These are phyloP conservation scores for Drosophila saltans DNA, from an alignment of 1,140 invertebrate species.

Conservation along the genomic window DNA sequence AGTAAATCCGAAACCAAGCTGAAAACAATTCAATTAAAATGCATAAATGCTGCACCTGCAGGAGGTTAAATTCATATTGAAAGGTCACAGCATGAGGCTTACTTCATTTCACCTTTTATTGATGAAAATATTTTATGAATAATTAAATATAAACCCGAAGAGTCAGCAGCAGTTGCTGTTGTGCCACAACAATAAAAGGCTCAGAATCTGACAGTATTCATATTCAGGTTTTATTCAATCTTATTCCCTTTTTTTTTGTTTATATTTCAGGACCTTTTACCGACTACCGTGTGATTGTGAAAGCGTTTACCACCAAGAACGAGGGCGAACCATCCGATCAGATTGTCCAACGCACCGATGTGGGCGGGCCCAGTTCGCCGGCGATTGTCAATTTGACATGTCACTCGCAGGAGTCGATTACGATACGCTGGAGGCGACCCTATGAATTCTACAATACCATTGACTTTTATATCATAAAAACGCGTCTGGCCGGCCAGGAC, in stretches of 20 bases:
- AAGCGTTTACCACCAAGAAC: constrained; percentile 89
- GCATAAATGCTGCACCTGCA: neutral
- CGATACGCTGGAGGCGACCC: constrained; percentile 92
- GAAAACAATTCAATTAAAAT: constrained; percentile 13
- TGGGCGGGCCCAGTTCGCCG: constrained; percentile 91
- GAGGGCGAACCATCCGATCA: constrained; percentile 90
- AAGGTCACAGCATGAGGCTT: constrained; percentile 7
- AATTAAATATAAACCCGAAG: constrained; percentile 4
- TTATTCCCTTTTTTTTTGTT: constrained; percentile 12
- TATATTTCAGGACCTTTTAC: constrained; percentile 89
- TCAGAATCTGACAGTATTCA: constrained; percentile 16
- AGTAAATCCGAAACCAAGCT: neutral
- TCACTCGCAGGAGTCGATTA: constrained; percentile 89
- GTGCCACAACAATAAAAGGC: neutral
- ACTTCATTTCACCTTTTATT: neutral
- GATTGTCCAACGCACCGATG: constrained; percentile 90
- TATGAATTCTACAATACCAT: constrained; percentile 89
- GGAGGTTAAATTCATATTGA: neutral
- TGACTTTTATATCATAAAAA: constrained; percentile 91
- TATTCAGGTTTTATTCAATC: neutral
- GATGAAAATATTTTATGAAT: constrained; percentile 12
- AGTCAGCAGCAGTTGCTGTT: neutral
- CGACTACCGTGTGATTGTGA: constrained; percentile 93
- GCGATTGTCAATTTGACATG: constrained; percentile 92
- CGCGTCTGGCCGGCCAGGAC: constrained; percentile 85